Evolutionary conservation across 2,888 invertebrate species (phyloP).

Genomic region (Tenthredo notha): DNA sequence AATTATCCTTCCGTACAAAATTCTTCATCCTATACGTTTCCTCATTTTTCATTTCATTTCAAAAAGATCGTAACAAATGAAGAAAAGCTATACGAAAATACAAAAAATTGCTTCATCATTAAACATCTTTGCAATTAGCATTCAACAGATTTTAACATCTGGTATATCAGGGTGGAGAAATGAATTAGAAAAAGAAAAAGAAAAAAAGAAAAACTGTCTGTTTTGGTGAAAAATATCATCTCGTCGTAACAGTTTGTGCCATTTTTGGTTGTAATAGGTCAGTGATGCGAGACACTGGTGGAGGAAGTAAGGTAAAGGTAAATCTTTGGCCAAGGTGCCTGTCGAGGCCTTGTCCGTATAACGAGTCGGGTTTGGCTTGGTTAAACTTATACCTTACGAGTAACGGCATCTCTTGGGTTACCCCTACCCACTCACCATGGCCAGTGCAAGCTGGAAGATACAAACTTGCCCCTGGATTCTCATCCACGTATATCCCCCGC

Average conservation of each 20-base stretch:
- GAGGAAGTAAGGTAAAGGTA: slow-evolving; percentile 18
- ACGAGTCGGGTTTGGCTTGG: slow-evolving; percentile 38
- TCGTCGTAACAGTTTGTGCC: background rate
- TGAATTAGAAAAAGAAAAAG: background rate
- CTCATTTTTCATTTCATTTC: background rate
- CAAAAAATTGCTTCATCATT: background rate
- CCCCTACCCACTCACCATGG: background rate
- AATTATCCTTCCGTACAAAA: background rate
- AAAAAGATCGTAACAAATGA: background rate
- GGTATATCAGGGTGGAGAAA: background rate
- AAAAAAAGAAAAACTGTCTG: background rate
- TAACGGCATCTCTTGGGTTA: slow-evolving; percentile 43
- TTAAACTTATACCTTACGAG: slow-evolving; percentile 44
- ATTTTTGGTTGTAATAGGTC: slow-evolving; percentile 42
- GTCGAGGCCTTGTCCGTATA: slow-evolving; percentile 41
- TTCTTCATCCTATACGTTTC: background rate
- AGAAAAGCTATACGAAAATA: background rate
- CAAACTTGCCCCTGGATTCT: slow-evolving; percentile 48
- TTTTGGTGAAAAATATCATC: background rate
- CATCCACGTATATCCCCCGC: slow-evolving; percentile 17
- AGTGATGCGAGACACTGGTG: slow-evolving; percentile 40
- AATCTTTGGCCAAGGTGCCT: slow-evolving; percentile 44
- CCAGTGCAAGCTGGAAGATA: slow-evolving; percentile 21
- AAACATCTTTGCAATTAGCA: background rate
- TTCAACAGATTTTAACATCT: background rate